Conservation (phyloP, 2,888 invertebrate genomes). For the Busseola fusca region DNA sequence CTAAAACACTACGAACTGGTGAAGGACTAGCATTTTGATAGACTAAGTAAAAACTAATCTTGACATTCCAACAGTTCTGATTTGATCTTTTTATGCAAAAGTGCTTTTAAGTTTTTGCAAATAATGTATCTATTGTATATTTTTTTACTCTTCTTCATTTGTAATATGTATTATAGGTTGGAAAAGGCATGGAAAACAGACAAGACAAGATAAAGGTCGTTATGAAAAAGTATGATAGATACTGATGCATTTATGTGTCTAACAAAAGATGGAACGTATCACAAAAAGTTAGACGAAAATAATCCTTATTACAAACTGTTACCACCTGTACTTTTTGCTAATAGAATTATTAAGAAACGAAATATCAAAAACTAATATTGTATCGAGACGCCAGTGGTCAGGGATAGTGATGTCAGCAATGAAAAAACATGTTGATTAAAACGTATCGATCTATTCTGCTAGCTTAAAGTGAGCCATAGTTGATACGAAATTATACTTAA, state of each 20-base stretch:
- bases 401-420: slow-evolving; percentile 58
- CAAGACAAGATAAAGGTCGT: neutral
- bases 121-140: neutral
- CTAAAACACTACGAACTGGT: neutral
- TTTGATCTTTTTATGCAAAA: neutral
- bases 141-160: neutral
- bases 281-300: slow-evolving; percentile 30
- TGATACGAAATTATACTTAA: neutral
- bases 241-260: neutral
- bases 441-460: slow-evolving; percentile 26
- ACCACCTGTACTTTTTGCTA: slow-evolving; percentile 54
- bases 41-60: neutral
- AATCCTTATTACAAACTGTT: slow-evolving; percentile 19
- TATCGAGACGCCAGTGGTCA: slow-evolving; percentile 60
- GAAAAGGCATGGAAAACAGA: neutral
- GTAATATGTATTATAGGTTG: neutral
- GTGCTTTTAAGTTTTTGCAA: neutral
- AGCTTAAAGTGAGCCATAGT: neutral
- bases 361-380: slow-evolving; percentile 64
- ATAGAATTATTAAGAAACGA: slow-evolving; percentile 61
- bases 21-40: neutral
- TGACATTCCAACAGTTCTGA: neutral
- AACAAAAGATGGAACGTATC: neutral
- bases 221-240: neutral
- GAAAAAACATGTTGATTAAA: neutral